Base-by-base conservation (phyloP, 1,140 invertebrate species). In the Eueides isabella region DNA sequence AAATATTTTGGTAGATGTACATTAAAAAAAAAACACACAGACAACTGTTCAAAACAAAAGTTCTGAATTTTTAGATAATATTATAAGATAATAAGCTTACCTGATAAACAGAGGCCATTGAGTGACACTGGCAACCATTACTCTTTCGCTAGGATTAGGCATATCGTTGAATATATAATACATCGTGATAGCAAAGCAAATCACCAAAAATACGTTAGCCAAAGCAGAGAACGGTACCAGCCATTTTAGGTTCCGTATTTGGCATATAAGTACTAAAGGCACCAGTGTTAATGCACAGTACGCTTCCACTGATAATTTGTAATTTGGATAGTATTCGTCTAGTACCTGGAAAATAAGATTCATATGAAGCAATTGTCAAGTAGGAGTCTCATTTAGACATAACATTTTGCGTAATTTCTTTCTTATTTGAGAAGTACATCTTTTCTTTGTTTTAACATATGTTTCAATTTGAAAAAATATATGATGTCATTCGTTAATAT, bases 151-250 rank as follows among this genome's bases (percentile, higher is more conserved):
- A 6, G 94, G 74, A 0, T 93, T 80, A 2, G 94, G 86, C 2
- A 95, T 80, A 30, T 94, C 94, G 1, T 80, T 88, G 82, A 97
- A 96, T 75, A 97, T 94, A 85, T 96, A 97, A 80, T 96, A 97
- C 63, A 97, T 89, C 0, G 96, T 97, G 23, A 97, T 95, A 0
- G 74, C 92, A 65, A 97, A 96, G 0, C 96, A 95, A 1, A 95
- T 82, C 5, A 97, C 89, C 77, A 97, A 95, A 62, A 95, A 94
- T 0, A 95, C 70, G 68, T 97, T 97, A 16, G 96, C 96, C 2
- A 96, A 74, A 2, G 95, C 93, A 0, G 97, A 97, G 82, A 97
- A 96, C 2, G 96, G 96, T n/a, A 97, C 96, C 78, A 97, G 83
- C 79, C 95, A 96, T 78, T 96, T 97, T 2, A 97, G 90, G 79